Base-by-base conservation (phyloP, 2,797 vertebrate species). In the Micropoecilia bifurca region DNA sequence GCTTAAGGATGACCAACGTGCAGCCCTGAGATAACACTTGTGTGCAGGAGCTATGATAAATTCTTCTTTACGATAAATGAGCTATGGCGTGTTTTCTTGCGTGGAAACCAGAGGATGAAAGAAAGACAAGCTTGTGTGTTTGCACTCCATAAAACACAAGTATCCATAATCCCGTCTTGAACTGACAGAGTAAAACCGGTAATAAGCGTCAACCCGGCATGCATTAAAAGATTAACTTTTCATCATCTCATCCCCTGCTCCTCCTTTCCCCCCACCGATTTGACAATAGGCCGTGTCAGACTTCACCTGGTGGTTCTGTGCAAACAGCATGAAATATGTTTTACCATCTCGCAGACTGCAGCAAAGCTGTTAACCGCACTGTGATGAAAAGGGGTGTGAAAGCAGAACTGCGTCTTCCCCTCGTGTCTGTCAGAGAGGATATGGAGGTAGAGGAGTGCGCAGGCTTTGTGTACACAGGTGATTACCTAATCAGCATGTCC, bases 381-480 rank as follows among this genome's bases (percentile, higher is more conserved):
- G 93, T 71, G 92, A 91, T 93, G 92, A 92, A 93, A 92, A 91
- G 89, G 90, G 85, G 88, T 89, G 92, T 92, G 91, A 95, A 95
- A 91, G 92, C 90, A 89, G 85, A 87, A 86, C 87, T 57, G 91
- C 84, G 92, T 94, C 85, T 87, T 94, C 91, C 79, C 75, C 85
- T 88, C 87, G 66, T 61, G 92, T 93, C 94, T 94, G 93, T 92
- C 92, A 93, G n/a, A 84, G 88, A 87, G 91, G 89, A 92, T 90
- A 81, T 88, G 84, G 80, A 85, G 73, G 77, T 46, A 86, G 83
- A 85, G 89, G 80, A 80, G 92, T 53, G 84, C 53, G 50, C 80
- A 20, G 88, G 89, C 87, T 91, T 90, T 96, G 94, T 96, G 95
- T 96, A 94, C 94, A 93, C 95, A 96, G 95, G 94, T 96, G 95